Conservation (phyloP, 1,140 invertebrate genomes). For the Meloidogyne exigua region DNA sequence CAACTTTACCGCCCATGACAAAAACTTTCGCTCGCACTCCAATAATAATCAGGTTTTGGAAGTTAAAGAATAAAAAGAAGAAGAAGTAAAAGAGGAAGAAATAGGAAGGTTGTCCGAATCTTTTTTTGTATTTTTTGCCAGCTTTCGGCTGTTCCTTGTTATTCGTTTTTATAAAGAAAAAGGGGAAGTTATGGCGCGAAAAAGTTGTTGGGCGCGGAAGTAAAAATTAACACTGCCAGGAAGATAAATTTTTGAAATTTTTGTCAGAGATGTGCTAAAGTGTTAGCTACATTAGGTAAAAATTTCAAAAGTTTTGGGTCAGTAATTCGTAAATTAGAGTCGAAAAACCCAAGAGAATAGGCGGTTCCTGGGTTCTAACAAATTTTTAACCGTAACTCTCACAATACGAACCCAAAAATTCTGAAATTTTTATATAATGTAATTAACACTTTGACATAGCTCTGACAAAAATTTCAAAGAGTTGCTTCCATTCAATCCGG, state of each 20-base stretch:
- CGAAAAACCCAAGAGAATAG: neutral
- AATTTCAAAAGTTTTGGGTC: neutral
- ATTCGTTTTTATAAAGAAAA: neutral
- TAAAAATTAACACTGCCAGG: neutral
- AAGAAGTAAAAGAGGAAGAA: neutral
- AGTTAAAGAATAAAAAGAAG: neutral
- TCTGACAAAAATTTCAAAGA: no score
- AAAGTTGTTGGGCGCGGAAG: neutral
- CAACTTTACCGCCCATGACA: neutral
- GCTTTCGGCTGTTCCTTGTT: neutral
- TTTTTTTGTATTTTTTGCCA: neutral
- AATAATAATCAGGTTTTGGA: conserved; percentile 2
- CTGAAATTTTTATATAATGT: neutral
- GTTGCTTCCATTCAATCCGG: no score
- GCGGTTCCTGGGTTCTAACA: neutral
- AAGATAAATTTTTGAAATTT: neutral
- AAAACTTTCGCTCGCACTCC: neutral
- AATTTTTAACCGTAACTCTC: neutral
- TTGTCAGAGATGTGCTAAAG: neutral
- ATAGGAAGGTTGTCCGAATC: neutral
- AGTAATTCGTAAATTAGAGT: neutral
- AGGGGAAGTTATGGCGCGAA: neutral
- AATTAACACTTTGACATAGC: neutral
- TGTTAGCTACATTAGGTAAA: neutral
- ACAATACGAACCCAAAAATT: neutral